Base-by-base conservation (phyloP, 2,888 invertebrate species). In the Caenorhabditis sulstoni region DNA sequence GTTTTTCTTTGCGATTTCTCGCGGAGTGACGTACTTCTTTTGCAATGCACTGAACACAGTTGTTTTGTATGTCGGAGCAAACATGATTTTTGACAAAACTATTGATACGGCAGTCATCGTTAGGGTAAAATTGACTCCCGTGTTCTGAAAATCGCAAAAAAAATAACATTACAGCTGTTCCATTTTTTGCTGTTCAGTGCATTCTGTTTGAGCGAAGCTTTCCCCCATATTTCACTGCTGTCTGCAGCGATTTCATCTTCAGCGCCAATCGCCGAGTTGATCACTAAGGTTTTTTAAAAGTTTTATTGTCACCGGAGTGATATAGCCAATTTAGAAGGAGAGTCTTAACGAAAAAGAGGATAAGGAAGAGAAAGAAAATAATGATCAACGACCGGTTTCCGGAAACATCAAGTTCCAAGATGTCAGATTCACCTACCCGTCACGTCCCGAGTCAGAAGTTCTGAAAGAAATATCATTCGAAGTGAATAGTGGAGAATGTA, bases 391-490 rank as follows among this genome's bases (percentile, higher is more conserved):
- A 7, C 29, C 29, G 7, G 81, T 91, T 9, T 82, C 85, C 8
- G 92, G 92, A 4, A 88, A 90, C 20, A 90, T 92, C 35, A 86
- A 89, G 47, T 91, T 92, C 73, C 76, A 85, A 29, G 85, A 91
- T 73, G 90, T 92, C 47, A 90, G 83, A 18, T 92, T 92, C 85
- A 77, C 71, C 8, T 92, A 92, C 85, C 92, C 92, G 8, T 87
- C 91, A 1, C 81, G 92, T 41, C 89, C 89, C 2, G 90, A 91
- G 62, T 87, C 90, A 0, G 67, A 79, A 45, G 81, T 87, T 57
- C 65, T 87, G 23, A 84, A 88, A 61, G 81, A 81, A 29, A 55
- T 86, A 5, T 79, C 71, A 1, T 79, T 86, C 12, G 65, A 76
- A n/a, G 81, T 79, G 9, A 59, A 70, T 11, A 77, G 76, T 7